phyloP scores from a whole-genome alignment of 2,888 invertebrate genomes.

The Acleris cristana region DNA sequence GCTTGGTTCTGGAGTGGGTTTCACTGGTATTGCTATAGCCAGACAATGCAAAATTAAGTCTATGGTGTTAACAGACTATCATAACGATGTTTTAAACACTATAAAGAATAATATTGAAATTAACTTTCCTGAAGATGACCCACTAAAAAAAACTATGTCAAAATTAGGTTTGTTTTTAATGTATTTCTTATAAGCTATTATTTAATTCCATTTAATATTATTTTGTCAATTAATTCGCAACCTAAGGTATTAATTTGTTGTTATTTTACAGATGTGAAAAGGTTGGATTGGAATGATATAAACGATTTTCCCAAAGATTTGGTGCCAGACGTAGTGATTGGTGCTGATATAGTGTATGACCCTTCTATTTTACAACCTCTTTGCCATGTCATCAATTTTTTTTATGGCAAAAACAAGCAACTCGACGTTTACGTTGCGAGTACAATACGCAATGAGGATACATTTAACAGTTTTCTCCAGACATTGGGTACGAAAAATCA shows the following conservation, averaged over 20 bases:
- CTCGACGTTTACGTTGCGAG: slow-evolving; percentile 67
- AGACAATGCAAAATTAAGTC: slow-evolving; percentile 80
- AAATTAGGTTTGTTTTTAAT: slow-evolving; percentile 18
- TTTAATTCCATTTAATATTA: background rate
- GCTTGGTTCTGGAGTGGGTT: slow-evolving; percentile 90
- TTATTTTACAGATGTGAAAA: slow-evolving; percentile 57
- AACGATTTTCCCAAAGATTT: slow-evolving; percentile 49
- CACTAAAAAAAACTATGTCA: slow-evolving; percentile 19
- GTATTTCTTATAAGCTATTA: background rate
- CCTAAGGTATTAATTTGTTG: background rate
- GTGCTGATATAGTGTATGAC: slow-evolving; percentile 77
- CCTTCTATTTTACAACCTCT: slow-evolving; percentile 65
- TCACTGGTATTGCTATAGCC: slow-evolving; percentile 86
- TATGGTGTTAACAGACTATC: slow-evolving; percentile 88
- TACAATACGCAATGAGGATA: slow-evolving; percentile 85
- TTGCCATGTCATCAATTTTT: slow-evolving; percentile 58
- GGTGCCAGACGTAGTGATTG: slow-evolving; percentile 70
- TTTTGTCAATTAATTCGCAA: slow-evolving; percentile 1
- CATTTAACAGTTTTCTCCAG: slow-evolving; percentile 83
- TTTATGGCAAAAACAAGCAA: slow-evolving; percentile 57
- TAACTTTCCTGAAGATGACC: slow-evolving; percentile 73
- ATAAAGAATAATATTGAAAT: slow-evolving; percentile 85
- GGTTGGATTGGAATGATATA: slow-evolving; percentile 66
- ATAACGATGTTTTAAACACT: slow-evolving; percentile 85
- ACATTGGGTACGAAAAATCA: slow-evolving; percentile 73